Conservation (phyloP, 2,113 vertebrate genomes). For the Mormyrus iriodes region DNA sequence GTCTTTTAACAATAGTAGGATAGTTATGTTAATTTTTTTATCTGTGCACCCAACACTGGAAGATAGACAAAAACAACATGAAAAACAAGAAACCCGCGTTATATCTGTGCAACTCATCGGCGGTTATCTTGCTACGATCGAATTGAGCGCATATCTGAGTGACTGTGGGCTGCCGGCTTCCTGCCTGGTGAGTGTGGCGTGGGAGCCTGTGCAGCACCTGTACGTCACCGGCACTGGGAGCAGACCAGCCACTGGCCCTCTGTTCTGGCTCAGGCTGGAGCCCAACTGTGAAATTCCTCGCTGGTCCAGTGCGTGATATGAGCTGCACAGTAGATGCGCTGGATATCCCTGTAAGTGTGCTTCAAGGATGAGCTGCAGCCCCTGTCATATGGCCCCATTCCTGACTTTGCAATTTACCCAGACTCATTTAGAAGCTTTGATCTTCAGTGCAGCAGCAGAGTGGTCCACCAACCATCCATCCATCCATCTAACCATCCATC, state of each 20-base stretch:
- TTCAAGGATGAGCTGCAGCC: neutral
- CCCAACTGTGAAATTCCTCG: neutral
- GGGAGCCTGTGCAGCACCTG: neutral
- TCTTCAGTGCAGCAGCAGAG: too few species aligned
- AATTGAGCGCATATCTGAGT: neutral
- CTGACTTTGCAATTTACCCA: too few species aligned
- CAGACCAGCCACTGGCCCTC: neutral
- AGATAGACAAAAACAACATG: neutral
- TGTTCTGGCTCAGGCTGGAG: neutral
- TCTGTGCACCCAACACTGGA: neutral
- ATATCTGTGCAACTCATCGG: neutral
- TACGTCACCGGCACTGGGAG: neutral
- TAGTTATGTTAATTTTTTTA: neutral
- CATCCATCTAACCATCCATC: too few species aligned
- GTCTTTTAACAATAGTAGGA: neutral
- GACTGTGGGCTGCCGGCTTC: neutral
- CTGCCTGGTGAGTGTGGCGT: neutral
- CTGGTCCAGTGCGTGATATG: neutral
- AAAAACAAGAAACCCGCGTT: neutral
- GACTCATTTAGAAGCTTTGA: too few species aligned
- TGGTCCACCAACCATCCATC: too few species aligned
- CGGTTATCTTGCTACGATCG: neutral
- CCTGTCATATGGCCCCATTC: too few species aligned
- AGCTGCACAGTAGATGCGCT: neutral
- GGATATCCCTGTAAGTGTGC: neutral